Conservation (phyloP, 2,888 invertebrate species). For the Ametastegia equiseti region DNA sequence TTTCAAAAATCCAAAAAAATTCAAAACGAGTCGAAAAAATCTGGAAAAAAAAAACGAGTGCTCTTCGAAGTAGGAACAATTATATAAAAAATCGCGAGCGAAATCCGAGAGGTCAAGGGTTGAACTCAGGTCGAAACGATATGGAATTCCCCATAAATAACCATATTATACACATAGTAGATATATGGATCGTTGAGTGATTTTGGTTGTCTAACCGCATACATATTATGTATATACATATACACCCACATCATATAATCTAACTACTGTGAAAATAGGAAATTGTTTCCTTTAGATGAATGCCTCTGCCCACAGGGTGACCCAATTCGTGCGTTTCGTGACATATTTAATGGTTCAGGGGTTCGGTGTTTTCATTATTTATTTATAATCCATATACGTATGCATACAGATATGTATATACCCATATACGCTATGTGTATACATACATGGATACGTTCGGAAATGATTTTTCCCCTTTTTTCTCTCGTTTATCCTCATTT, state of each 20-base stretch:
- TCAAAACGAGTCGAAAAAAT: too few species aligned
- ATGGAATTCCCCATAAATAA: too few species aligned
- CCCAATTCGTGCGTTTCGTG: slow-evolving; percentile 41
- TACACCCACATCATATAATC: too few species aligned
- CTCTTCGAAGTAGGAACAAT: too few species aligned
- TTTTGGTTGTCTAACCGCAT: not conserved
- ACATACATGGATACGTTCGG: slow-evolving; percentile 17
- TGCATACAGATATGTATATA: not conserved
- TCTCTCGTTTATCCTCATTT: not conserved
- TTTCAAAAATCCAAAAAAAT: too few species aligned
- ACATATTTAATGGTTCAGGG: slow-evolving; percentile 22
- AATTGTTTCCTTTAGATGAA: not conserved
- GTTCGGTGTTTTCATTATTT: not conserved
- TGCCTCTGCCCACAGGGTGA: not conserved
- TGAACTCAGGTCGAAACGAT: too few species aligned
- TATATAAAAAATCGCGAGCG: too few species aligned
- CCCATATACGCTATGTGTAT: not conserved
- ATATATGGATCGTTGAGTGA: not conserved
- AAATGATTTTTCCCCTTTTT: not conserved
- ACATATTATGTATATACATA: not conserved
- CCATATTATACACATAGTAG: not conserved
- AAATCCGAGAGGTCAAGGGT: too few species aligned
- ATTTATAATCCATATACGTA: not conserved
- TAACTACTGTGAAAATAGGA: not conserved
- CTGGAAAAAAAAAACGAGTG: too few species aligned